Evolutionary conservation across 2,888 invertebrate species (phyloP), one percentile per base, ranked within the genome.

Genomic region (Catocala sponsa): DNA sequence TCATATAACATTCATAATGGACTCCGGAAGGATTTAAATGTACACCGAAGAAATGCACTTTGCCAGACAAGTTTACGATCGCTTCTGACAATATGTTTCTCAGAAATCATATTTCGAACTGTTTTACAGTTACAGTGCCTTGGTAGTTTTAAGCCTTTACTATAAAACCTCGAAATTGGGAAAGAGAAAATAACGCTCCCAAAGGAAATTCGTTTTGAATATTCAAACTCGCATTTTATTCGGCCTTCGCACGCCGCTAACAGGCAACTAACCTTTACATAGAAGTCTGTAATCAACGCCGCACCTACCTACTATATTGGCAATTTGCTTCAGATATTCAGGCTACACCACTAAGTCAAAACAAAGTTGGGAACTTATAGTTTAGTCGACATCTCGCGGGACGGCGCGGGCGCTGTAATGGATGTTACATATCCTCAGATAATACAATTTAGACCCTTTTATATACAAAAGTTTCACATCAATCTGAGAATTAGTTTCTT

Each of bases 1-100:
- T 75, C 79, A 78, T 83, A 81, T 84, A 82, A 84, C 76, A 79
- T 83, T 83, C 79, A 84, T 86, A 83, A 84, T 81, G 75, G 77
- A 79, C 72, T 79, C 75, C 82, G 83, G 82, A 84, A 83, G 77
- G 78, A 80, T 81, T 85, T 80, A 82, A 84, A 80, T 74, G 62
- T 52, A 51, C 63, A 76, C 68, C 66, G 76, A 78, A 78, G 83
- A 84, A 82, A 80, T 81, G 75, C 72, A 73, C 74, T 78, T 68
- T 75, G 74, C 73, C 59, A 64, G 66, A 51, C 56, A n/a, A 59
- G 42, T 76, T 79, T 69, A 79, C 72, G 72, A 76, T 65, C 58
- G 53, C 44, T 43, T 11, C 12, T 61, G 11, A 55, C 50, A 44
- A 44, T 42, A 9, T 44, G 15, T 44, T 60, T 51, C 38, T 35